Base-by-base conservation (phyloP, 1,140 invertebrate species). In the Acromyrmex heyeri region DNA sequence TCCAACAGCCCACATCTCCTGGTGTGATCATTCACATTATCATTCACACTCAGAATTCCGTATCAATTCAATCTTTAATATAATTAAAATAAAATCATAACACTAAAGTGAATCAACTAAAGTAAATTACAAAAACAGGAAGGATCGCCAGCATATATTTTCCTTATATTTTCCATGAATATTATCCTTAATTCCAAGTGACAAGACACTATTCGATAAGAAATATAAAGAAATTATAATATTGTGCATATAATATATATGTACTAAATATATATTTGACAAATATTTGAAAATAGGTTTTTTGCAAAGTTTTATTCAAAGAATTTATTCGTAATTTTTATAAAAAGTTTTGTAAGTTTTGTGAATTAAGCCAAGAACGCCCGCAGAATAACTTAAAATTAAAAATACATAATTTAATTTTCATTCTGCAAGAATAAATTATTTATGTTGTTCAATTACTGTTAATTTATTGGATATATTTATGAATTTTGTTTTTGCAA, bases 21-120 rank as follows among this genome's bases (percentile, higher is more conserved):
- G 50, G 62, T 77, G 59, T 77, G 65, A 81, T 48, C 24, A 67
- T 73, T 89, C 65, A 57, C 30, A 53, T 50, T 64, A 30, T 30
- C 14, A 62, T 62, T 64, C 27, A 62, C 27, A 30, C 27, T 6
- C 14, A n/a, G 6, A 0, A 70, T 5, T 57, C 18, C 34, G 44
- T 4, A 82, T 44, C 53, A 21, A 44, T 53, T 50, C 34, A 27
- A 72, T 76, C 27, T 67, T 18, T 7, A 24, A 70, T 53, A 38
- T 27, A 62, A 70, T 70, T 10, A n/a, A 70, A 62, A n/a, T 21
- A 16, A 38, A 81, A 62, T 86, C 57, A 50, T 34, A 44, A 38
- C 24, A 24, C 24, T 24, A 24, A 24, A 24, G 24, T 24, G 24
- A 24, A 24, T 24, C 24, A 24, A 24, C 24, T 24, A 24, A 30